Conservation (phyloP, 2,888 invertebrate species). For the Synanthedon vespiformis region DNA sequence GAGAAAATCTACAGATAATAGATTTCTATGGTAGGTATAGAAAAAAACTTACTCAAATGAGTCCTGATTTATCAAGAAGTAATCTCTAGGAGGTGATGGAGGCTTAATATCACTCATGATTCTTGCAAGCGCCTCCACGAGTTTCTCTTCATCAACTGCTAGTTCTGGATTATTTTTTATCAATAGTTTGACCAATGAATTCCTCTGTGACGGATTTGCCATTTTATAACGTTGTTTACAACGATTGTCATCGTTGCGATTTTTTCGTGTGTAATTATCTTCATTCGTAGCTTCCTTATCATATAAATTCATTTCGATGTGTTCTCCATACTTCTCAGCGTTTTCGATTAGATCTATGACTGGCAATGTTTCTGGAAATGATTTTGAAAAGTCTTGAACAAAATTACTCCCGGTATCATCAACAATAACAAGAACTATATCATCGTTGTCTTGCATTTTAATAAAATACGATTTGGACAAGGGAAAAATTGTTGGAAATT, state of each 20-base stretch:
- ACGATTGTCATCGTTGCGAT: neutral
- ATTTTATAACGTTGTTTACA: conserved; percentile 11
- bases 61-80: conserved; percentile 25
- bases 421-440: conserved; percentile 21
- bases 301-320: conserved; percentile 9
- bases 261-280: conserved; percentile 4
- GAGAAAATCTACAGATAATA: too few relatives aligned
- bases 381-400: too few relatives aligned
- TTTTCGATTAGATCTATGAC: conserved; percentile 12
- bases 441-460: conserved; percentile 19
- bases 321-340: conserved; percentile 24
- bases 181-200: conserved; percentile 39
- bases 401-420: conserved; percentile 3
- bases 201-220: conserved; percentile 17
- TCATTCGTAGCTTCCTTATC: conserved; percentile 1
- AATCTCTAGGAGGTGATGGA: conserved; percentile 31
- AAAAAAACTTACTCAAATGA: conserved; percentile 32
- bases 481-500: too few relatives aligned
- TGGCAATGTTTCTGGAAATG: too few relatives aligned
- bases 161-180: conserved; percentile 31
- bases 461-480: neutral
- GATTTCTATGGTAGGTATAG: too few relatives aligned
- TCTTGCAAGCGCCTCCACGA: conserved; percentile 31
- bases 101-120: conserved; percentile 37
- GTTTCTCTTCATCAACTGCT: conserved; percentile 20